Evolutionary conservation across 2,888 invertebrate species (phyloP).

Genomic region (Synergus gifuensis): DNA sequence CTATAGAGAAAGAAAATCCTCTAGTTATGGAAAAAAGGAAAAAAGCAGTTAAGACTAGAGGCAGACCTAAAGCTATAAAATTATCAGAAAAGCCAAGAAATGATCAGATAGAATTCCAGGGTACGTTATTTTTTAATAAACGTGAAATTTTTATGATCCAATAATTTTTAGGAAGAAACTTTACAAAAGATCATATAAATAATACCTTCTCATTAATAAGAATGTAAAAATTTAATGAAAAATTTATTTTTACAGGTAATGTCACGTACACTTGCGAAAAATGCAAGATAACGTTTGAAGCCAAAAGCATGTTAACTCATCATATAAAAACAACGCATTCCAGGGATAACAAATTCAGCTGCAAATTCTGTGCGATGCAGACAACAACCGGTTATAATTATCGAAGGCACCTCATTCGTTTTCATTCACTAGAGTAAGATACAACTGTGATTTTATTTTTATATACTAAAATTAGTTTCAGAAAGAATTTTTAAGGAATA

Average conservation of each 20-base stretch:
- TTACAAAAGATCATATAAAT: no score
- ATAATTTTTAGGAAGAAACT: no score
- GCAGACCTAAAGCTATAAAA: no score
- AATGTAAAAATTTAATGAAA: no score
- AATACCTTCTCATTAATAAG: no score
- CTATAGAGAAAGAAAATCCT: no score
- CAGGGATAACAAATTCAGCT: not conserved
- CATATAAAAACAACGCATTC: constrained; percentile 1
- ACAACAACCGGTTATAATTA: not conserved
- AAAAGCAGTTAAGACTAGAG: no score
- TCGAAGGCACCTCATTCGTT: not conserved
- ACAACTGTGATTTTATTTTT: not conserved
- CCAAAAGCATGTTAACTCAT: not conserved
- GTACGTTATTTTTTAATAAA: no score
- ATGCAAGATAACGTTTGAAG: not conserved
- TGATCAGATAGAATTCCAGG: not conserved
- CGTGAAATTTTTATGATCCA: no score
- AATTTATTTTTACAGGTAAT: not conserved
- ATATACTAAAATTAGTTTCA: not conserved
- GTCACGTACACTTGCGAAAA: not conserved
- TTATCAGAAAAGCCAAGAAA: not conserved
- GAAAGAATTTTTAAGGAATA: not conserved
- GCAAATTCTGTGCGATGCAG: not conserved
- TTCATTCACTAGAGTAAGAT: not conserved
- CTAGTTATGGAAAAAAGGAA: no score